Base-by-base conservation (phyloP, 2,797 vertebrate genomes). In the Esox lucius region DNA sequence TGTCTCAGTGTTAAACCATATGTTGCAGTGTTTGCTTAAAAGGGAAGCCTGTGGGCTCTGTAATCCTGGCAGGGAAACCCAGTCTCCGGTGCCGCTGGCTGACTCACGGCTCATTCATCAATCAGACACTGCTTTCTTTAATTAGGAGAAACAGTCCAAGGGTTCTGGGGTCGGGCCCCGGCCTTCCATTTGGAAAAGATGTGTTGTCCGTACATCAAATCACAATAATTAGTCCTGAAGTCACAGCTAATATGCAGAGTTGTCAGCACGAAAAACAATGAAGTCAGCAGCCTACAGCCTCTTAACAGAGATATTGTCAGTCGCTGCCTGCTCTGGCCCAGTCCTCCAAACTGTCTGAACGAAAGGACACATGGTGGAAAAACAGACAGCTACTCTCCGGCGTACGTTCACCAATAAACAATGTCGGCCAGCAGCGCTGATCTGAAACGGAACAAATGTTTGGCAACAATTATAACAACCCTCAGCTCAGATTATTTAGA, bases 101-200 rank as follows among this genome's bases (percentile, higher is more conserved):
- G 87, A 89, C 86, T 81, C 69, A 19, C 35, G 73, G 82, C 80
- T 85, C 81, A 79, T 90, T 87, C 84, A 81, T 89, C 86, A 90
- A 78, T 85, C 83, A 83, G 78, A 53, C 70, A 0, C 61, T 61
- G 74, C 85, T 80, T 73, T 68, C 71, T 71, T 75, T 88, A 88
- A 91, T 90, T 84, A 83, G 78, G 80, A 86, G 86, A 78, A 86
- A 78, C 84, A 78, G 75, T 78, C 56, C 65, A 75, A 78, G 65
- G 78, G 78, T 33, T 78, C 31, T 42, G 39, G 28, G 42, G 61
- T 71, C 71, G 69, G 83, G 76, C 26, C 35, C 64, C 74, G 26
- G 66, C 77, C 87, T 79, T 70, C 80, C 78, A 80, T 74, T 9
- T n/a, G 73, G 72, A 75, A 84, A 78, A 85, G 75, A 46, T 53